Base-by-base conservation (phyloP, 2,113 vertebrate species). In the Eurystomus gularis region DNA sequence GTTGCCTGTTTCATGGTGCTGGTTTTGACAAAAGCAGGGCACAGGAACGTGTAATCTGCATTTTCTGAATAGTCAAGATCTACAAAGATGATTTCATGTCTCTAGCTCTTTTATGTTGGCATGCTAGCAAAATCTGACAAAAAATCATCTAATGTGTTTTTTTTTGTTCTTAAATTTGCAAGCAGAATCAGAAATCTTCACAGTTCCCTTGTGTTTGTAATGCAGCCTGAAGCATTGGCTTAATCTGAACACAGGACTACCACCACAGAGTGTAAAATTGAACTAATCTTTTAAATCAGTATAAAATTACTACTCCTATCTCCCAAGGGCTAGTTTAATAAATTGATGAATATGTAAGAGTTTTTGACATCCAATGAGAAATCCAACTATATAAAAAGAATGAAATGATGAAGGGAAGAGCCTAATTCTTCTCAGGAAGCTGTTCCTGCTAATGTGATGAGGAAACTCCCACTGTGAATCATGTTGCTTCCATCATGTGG, bases 11-110 rank as follows among this genome's bases (percentile, higher is more conserved):
- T 91, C 64, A 49, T 88, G 37, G 26, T 29, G 33, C 42, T 60
- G 33, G 21, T 39, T 84, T 81, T 48, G 60, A 96, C 90, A 96
- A 95, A 96, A 92, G 80, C 90, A 39, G 69, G 73, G 49, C 94
- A 95, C 1, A 21, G 90, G 86, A 92, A 96, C 2, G 2, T 94
- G 83, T 75, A 82, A 92, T 95, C 92, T 96, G 76, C 86, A 91
- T 94, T 97, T 93, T 93, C 88, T 96, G 92, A 96, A 86, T 90
- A 90, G 82, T 86, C 31, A 46, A 94, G 80, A 78, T 88, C 48
- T 71, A 81, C 90, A 84, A 72, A 82, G 69, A 95, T 92, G 90
- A 88, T 84, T 92, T 90, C 60, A 68, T 29, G 44, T 88, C 44
- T 90, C n/a, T 57, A 4, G 7, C 52, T 93, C 80, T 84, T 86